A percentile compares a stretch with the other conserved stretches of the same genome.
These are phyloP conservation scores for Orbicella faveolata DNA, from an alignment of 64 coral and sea anemone species.

Conservation along the genomic window DNA sequence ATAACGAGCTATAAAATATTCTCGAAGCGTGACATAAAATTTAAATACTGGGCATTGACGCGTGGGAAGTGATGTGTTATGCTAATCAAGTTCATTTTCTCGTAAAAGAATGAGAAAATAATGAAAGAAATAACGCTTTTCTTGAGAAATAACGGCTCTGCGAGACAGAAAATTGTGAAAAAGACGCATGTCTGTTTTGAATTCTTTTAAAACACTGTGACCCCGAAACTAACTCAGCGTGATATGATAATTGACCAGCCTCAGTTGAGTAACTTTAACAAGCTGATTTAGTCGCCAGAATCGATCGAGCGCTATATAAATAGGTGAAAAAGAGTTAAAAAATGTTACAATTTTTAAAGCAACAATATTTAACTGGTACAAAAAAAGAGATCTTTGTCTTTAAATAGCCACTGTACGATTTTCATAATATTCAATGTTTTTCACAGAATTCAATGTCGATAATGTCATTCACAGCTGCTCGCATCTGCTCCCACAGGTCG, in stretches of 20 bases:
- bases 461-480: neutral
- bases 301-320: neutral
- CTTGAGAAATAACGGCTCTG: neutral
- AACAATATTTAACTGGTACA: neutral
- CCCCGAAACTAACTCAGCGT: neutral
- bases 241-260: neutral
- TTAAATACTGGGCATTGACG: neutral
- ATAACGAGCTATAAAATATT: neutral
- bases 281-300: neutral
- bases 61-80: neutral
- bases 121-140: constrained; percentile 4
- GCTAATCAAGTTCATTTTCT: neutral
- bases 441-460: neutral
- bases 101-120: neutral
- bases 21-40: constrained; percentile 16
- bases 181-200: neutral
- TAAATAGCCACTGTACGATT: neutral
- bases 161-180: neutral
- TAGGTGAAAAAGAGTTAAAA: neutral
- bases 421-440: neutral
- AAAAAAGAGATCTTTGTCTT: neutral
- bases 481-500: neutral
- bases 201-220: neutral
- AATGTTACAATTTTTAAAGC: neutral
- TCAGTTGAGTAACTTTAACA: neutral